These are phyloP conservation scores for Metopia argyrocephala DNA, from an alignment of 2,888 invertebrate genomes.

Conservation along the genomic window DNA sequence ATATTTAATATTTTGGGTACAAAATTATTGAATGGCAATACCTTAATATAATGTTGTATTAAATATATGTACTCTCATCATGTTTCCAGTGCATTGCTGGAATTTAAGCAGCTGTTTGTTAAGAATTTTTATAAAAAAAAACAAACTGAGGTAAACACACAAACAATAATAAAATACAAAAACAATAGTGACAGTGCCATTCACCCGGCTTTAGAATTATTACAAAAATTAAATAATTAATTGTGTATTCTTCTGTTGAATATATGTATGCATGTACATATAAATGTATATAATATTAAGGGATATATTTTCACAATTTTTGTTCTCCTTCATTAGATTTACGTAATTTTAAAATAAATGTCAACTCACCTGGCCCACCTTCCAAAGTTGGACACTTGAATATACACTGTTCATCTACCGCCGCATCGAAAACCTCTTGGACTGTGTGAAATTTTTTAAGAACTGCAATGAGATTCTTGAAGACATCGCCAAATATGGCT, in stretches of 20 bases:
- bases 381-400: slow-evolving; percentile 83
- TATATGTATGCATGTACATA: not conserved
- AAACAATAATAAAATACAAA: not conserved
- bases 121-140: not conserved
- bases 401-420: slow-evolving; percentile 90
- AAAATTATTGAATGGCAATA: slow-evolving; percentile 20
- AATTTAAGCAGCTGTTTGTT: slow-evolving; percentile 31
- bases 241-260: not conserved
- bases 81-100: slow-evolving; percentile 11
- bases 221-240: slow-evolving; percentile 24
- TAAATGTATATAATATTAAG: no score
- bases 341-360: slow-evolving; percentile 29
- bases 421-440: slow-evolving; percentile 90
- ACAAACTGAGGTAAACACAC: no score
- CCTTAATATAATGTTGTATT: not conserved
- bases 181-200: not conserved
- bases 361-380: slow-evolving; percentile 66
- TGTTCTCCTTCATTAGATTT: slow-evolving; percentile 10
- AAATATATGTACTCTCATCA: no score
- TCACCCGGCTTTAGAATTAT: not conserved
- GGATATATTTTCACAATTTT: slow-evolving; percentile 22
- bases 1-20: not conserved
- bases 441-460: slow-evolving; percentile 87
- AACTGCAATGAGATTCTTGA: slow-evolving; percentile 86
- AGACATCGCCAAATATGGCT: slow-evolving; percentile 88